Conservation (phyloP, 2,113 vertebrate species). For the Canis aureus region DNA sequence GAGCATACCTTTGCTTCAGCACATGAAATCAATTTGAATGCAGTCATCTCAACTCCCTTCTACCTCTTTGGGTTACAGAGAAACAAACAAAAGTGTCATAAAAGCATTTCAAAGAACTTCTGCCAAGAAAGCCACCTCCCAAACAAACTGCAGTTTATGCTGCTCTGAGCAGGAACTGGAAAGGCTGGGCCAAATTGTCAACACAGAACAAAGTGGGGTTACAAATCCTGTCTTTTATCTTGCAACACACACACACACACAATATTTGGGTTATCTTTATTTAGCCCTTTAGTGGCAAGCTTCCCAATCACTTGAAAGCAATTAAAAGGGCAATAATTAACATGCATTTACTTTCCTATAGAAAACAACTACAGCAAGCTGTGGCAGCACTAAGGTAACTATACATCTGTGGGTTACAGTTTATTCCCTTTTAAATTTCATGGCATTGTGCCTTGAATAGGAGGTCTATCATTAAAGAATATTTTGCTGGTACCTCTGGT, state of each 20-base stretch:
- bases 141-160: slow-evolving; percentile 84
- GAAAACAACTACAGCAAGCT: slow-evolving; percentile 84
- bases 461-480: slow-evolving; percentile 73
- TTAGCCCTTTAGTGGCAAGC: slow-evolving; percentile 83
- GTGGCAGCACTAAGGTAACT: slow-evolving; percentile 85
- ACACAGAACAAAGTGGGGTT: slow-evolving; percentile 82
- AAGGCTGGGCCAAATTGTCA: slow-evolving; percentile 83
- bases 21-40: slow-evolving; percentile 66
- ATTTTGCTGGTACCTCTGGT: slow-evolving; percentile 58
- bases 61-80: slow-evolving; percentile 84
- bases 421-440: slow-evolving; percentile 77
- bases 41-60: slow-evolving; percentile 76
- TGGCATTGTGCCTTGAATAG: slow-evolving; percentile 73
- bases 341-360: slow-evolving; percentile 78
- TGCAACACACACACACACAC: slow-evolving; percentile 49
- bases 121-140: slow-evolving; percentile 85
- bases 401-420: slow-evolving; percentile 82
- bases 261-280: slow-evolving; percentile 81
- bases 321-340: slow-evolving; percentile 87
- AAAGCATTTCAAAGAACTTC: slow-evolving; percentile 85
- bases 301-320: slow-evolving; percentile 84
- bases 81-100: slow-evolving; percentile 81
- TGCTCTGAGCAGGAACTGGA: slow-evolving; percentile 84
- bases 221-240: slow-evolving; percentile 85
- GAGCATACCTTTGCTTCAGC: slow-evolving; percentile 24